Base-by-base conservation (phyloP, 2,113 vertebrate genomes). In the Riparia riparia region DNA sequence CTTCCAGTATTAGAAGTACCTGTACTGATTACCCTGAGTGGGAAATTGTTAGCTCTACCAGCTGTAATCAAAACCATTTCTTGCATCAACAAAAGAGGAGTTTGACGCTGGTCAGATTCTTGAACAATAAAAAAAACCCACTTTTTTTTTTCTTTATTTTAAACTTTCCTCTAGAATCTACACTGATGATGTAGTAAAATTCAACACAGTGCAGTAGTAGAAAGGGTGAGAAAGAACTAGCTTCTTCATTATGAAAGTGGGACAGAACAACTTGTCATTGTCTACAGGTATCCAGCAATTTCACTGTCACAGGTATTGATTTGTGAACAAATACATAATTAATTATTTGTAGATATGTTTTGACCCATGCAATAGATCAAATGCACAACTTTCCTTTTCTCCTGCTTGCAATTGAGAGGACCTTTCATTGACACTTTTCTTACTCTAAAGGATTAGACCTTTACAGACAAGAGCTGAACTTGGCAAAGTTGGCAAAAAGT, bases 21-120 rank as follows among this genome's bases (percentile, higher is more conserved):
- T 82, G 54, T 7, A 66, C 31, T 1, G 2, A 77, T 42, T 54
- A 66, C 9, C 18, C 34, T 10, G 10, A 0, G 0, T n/a, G 45
- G 49, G 60, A 90, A 53, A 63, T 44, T 12, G 63, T 58, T 31
- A 86, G 63, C 34, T 77, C 29, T 20, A 49, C 42, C 51, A 68
- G 13, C 3, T 60, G 17, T 37, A 89, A 82, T 71, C 71, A 77
- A 92, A 85, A 25, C 6, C 26, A 25, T 25, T 85, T 72, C 58
- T 53, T 13, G 17, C 7, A 83, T 76, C 32, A 77, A 34, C 53
- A 45, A 31, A 87, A 51, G 17, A 63, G 22, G 56, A 68, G 29
- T 65, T 93, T 11, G 22, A 41, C 77, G 61, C 39, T 56, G 39
- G 76, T 41, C 56, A 45, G 34, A 56, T 44, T 66, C 71, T 49